Evolutionary conservation across 2,113 vertebrate species (phyloP).

Genomic region (Ameiurus melas): DNA sequence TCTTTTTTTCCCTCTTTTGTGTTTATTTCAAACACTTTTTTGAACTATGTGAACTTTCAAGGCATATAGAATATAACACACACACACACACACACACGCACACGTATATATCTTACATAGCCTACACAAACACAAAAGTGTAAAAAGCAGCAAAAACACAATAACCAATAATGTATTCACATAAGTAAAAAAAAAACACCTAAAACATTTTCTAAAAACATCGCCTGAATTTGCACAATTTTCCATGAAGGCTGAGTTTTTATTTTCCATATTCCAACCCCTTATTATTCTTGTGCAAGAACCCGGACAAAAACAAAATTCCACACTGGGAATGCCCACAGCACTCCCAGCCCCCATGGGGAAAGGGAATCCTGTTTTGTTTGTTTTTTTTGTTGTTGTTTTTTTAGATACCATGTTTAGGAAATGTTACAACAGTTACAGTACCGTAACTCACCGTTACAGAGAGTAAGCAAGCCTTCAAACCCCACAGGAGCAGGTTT

Average conservation of each 20-base stretch:
- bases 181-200: too few relatives aligned
- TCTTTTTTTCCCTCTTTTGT: background rate
- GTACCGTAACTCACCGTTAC: slow-evolving; percentile 8
- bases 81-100: background rate
- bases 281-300: background rate
- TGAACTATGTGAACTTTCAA: background rate
- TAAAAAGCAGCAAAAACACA: too few relatives aligned
- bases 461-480: background rate
- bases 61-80: background rate
- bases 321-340: background rate
- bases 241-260: background rate
- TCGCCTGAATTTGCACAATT: background rate
- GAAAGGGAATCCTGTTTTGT: background rate
- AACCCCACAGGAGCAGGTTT: background rate
- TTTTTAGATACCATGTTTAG: background rate
- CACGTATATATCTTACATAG: too few relatives aligned
- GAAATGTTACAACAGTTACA: background rate
- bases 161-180: background rate
- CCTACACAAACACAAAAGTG: too few relatives aligned
- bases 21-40: background rate
- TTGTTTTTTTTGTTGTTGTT: too few relatives aligned
- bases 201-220: too few relatives aligned
- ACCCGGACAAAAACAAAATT: background rate
- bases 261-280: background rate
- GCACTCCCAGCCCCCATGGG: background rate